Conservation (phyloP, 2,888 invertebrate species). For the Drosophila anceps region DNA sequence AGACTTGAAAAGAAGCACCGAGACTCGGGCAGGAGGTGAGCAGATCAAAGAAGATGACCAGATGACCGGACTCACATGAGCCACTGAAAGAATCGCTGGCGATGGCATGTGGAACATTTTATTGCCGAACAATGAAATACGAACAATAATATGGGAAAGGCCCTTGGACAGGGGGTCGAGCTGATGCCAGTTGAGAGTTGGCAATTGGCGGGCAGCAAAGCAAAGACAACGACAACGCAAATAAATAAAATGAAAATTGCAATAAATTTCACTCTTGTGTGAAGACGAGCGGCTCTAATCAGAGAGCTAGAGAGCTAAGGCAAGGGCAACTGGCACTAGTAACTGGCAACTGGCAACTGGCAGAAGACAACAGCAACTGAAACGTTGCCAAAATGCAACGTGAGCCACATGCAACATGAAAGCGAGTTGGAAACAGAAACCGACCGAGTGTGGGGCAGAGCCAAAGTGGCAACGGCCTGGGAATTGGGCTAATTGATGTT, state of each 20-base stretch:
- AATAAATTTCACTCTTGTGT: constrained; percentile 79
- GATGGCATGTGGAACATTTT: constrained; percentile 53
- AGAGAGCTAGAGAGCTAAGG: constrained; percentile 57
- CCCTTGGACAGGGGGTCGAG: constrained; percentile 40
- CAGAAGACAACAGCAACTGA: constrained; percentile 39
- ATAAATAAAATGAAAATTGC: constrained; percentile 77
- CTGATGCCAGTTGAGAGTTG: constrained; percentile 6
- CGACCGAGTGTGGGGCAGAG: constrained; percentile 46
- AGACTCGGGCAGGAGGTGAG: constrained; percentile 49
- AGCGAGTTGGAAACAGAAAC: constrained; percentile 63
- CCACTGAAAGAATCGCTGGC: constrained; percentile 38
- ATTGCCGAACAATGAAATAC: constrained; percentile 68
- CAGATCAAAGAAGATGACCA: constrained; percentile 32
- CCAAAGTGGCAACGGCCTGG: constrained; percentile 77
- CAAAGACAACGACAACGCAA: constrained; percentile 41
- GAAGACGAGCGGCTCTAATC: constrained; percentile 73
- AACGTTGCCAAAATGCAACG: constrained; percentile 72
- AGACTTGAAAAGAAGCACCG: constrained; percentile 43
- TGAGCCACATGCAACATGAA: constrained; percentile 77
- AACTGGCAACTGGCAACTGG: constrained; percentile 36
- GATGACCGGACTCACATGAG: constrained; percentile 37
- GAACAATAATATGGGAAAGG: constrained; percentile 66
- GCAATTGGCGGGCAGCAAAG: constrained; percentile 10
- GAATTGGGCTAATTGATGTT: constrained; percentile 85
- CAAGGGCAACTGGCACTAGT: constrained; percentile 53